Percentiles rank a stretch among this genome's conserved stretches.
phyloP scores from a whole-genome alignment of 1,140 invertebrate species.

The Dendroctonus ponderosae region DNA sequence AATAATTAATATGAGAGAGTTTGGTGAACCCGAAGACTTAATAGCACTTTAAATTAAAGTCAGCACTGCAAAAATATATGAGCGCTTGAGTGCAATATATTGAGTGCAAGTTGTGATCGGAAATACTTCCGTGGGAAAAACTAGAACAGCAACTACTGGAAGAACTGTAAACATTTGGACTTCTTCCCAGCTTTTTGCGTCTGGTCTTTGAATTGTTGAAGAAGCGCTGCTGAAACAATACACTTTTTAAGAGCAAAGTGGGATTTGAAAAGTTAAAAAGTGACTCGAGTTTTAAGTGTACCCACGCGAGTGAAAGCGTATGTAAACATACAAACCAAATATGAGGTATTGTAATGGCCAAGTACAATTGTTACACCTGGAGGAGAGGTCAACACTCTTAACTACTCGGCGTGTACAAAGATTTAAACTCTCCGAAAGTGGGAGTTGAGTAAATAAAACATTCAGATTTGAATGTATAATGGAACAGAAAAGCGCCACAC shows the following conservation, averaged over 20 bases:
- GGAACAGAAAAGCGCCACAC: slow-evolving; percentile 10
- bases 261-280: background rate
- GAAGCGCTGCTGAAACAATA: too few relatives aligned
- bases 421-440: slow-evolving; percentile 4
- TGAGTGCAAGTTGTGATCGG: too few relatives aligned
- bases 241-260: background rate
- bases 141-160: too few relatives aligned
- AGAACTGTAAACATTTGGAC: too few relatives aligned
- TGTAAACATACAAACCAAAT: slow-evolving; percentile 15
- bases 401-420: slow-evolving; percentile 10
- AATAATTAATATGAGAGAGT: too few relatives aligned
- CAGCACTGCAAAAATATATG: too few relatives aligned
- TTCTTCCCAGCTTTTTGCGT: too few relatives aligned
- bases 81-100: too few relatives aligned
- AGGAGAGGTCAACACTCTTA: slow-evolving; percentile 20
- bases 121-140: too few relatives aligned
- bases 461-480: slow-evolving; percentile 15
- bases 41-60: too few relatives aligned
- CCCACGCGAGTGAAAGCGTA: slow-evolving; percentile 16
- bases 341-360: slow-evolving; percentile 18
- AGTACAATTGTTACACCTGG: slow-evolving; percentile 23
- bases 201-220: too few relatives aligned
- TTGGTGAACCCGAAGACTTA: too few relatives aligned
- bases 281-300: background rate
- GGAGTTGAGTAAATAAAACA: slow-evolving; percentile 24